Conservation (phyloP, 2,797 vertebrate genomes). For the Acrocephalus scirpaceus region DNA sequence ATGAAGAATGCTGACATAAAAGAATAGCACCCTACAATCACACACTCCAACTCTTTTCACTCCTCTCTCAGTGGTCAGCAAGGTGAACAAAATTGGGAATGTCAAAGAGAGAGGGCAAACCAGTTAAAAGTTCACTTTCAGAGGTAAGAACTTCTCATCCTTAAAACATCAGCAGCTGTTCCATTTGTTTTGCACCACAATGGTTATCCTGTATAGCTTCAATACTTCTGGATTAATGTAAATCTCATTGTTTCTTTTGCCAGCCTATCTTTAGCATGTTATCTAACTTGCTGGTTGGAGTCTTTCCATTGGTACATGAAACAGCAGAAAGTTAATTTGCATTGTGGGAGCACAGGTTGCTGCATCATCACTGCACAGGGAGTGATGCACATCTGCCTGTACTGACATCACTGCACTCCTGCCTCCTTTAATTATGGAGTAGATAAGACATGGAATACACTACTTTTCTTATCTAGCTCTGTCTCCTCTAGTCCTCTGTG, state of each 20-base stretch:
- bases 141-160: background rate
- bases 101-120: background rate
- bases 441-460: background rate
- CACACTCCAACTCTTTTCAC: background rate
- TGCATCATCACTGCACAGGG: background rate
- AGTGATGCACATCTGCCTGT: background rate
- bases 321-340: background rate
- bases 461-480: background rate
- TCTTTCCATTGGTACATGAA: background rate
- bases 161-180: background rate
- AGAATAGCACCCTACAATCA: background rate
- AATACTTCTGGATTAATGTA: background rate
- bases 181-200: background rate
- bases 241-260: background rate
- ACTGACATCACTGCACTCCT: background rate
- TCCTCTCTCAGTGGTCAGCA: background rate
- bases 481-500: background rate
- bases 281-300: background rate
- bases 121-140: background rate
- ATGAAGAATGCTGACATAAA: constrained; percentile 52
- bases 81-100: constrained; percentile 8
- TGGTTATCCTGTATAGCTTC: background rate
- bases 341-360: background rate
- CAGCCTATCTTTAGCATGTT: background rate
- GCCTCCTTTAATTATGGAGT: background rate